These are phyloP conservation scores for Lepidonotus clava DNA, from an alignment of 2,888 invertebrate species.

Conservation along the genomic window DNA sequence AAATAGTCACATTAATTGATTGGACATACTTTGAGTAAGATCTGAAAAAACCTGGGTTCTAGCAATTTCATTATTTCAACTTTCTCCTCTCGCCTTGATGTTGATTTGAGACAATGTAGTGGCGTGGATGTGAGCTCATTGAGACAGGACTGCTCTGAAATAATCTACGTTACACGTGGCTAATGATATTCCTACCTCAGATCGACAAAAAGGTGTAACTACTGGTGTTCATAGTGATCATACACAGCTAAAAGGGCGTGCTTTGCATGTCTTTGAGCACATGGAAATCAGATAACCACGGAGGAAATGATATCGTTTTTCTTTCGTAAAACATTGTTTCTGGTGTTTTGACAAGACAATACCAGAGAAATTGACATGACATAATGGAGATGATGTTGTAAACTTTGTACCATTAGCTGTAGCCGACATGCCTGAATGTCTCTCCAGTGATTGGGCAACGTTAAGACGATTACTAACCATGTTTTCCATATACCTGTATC, in stretches of 20 bases:
- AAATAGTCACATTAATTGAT: too few species aligned
- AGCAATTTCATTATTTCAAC: too few species aligned
- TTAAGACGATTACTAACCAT: background rate
- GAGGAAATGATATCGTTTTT: too few species aligned
- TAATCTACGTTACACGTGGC: too few species aligned
- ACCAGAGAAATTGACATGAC: background rate
- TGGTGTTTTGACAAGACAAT: background rate
- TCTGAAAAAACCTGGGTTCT: too few species aligned
- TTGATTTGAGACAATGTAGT: too few species aligned
- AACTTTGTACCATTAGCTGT: constrained; percentile 13
- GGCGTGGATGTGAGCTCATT: too few species aligned
- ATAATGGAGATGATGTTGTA: constrained; percentile 20
- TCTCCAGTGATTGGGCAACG: constrained; percentile 14
- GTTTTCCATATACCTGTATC: constrained; percentile 42
- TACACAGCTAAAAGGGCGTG: background rate
- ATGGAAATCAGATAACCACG: too few species aligned
- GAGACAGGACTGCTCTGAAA: background rate
- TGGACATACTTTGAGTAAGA: too few species aligned
- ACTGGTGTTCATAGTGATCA: background rate
- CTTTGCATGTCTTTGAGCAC: too few species aligned
- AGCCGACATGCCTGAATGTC: constrained; percentile 12
- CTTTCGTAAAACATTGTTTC: too few species aligned
- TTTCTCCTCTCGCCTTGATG: too few species aligned
- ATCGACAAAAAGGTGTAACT: background rate
- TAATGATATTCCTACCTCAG: background rate